A percentile compares a stretch with the other conserved stretches of the same genome.
These are phyloP conservation scores for Crax fasciolata DNA, from an alignment of 2,797 vertebrate genomes.

Conservation along the genomic window DNA sequence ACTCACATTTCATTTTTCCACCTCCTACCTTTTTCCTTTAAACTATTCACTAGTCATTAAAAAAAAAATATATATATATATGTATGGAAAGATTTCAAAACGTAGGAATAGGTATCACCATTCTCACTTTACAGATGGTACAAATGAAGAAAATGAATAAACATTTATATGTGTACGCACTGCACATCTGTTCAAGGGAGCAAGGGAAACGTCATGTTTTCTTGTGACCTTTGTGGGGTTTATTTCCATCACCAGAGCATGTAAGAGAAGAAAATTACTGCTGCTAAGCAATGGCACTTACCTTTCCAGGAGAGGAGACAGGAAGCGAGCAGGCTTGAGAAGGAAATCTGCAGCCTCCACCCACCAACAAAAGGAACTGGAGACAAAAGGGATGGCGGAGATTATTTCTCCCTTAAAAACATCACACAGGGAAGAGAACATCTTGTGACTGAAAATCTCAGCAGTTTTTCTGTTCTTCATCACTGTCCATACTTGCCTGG, in stretches of 20 bases:
- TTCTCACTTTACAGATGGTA: not conserved
- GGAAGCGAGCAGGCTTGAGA: not conserved
- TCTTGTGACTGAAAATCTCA: not conserved
- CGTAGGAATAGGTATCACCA: not conserved
- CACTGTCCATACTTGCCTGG: not conserved
- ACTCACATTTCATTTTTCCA: not conserved
- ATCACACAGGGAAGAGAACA: not conserved
- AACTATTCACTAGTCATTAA: not conserved
- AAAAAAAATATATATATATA: not conserved
- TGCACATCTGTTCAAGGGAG: not conserved
- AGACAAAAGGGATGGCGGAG: not conserved
- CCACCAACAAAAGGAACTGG: not conserved
- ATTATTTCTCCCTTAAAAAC: not conserved
- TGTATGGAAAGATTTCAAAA: not conserved
- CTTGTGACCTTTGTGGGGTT: not conserved
- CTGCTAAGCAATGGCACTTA: not conserved
- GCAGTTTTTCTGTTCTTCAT: not conserved
- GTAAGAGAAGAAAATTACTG: not conserved
- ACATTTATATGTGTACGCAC: not conserved
- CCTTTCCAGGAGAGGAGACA: not conserved
- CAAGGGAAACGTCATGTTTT: not conserved
- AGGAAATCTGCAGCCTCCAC: not conserved
- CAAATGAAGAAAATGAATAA: not conserved
- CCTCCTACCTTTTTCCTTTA: not conserved
- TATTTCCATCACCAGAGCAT: not conserved